phyloP scores from a whole-genome alignment of 1,140 invertebrate species.

The Cotesia chilonis region DNA sequence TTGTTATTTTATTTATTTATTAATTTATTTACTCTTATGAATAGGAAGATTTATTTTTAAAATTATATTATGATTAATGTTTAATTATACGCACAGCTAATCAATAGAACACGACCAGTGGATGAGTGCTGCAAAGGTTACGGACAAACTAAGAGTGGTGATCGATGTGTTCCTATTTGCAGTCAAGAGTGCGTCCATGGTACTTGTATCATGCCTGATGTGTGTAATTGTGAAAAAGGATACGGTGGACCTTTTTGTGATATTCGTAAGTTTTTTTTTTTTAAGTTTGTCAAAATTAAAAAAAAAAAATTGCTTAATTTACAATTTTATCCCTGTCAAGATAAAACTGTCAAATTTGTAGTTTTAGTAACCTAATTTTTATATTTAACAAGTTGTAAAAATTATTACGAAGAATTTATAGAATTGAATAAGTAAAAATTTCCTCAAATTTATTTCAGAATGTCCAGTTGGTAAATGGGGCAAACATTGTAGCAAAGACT shows the following conservation, averaged over 20 bases:
- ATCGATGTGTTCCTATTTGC: slow-evolving; percentile 82
- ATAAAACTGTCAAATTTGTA: no score
- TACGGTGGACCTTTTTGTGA: slow-evolving; percentile 89
- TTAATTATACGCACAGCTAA: slow-evolving; percentile 63
- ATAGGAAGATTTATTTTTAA: neutral
- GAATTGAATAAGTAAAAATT: no score
- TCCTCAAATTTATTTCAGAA: slow-evolving; percentile 62
- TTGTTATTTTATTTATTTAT: slow-evolving; percentile 1
- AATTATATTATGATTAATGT: neutral
- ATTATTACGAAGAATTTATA: no score
- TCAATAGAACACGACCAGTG: slow-evolving; percentile 78
- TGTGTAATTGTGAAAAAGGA: slow-evolving; percentile 85
- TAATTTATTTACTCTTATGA: neutral
- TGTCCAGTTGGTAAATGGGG: slow-evolving; percentile 80
- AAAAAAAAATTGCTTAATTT: no score
- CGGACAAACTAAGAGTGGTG: slow-evolving; percentile 68
- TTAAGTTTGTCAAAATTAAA: neutral
- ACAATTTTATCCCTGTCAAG: neutral
- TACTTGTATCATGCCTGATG: slow-evolving; percentile 83
- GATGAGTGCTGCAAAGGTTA: slow-evolving; percentile 88
- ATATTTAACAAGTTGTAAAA: no score
- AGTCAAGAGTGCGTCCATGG: slow-evolving; percentile 83
- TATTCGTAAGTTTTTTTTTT: slow-evolving; percentile 76
- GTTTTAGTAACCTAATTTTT: no score
- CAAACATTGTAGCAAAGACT: slow-evolving; percentile 73